phyloP scores from a whole-genome alignment of 2,797 vertebrate species.

The Lepilemur septentrionalis region DNA sequence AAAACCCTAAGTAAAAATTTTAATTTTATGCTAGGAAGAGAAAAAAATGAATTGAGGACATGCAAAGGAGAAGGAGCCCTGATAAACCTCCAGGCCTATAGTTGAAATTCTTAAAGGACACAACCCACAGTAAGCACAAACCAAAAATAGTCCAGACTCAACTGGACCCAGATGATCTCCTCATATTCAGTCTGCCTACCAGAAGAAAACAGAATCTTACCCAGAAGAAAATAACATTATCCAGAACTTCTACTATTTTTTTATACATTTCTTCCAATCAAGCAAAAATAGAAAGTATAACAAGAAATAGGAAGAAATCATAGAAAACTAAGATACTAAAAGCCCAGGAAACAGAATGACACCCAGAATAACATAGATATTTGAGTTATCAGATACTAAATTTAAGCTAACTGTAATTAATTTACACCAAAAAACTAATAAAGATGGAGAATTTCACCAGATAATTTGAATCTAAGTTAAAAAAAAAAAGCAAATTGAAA shows the following conservation, averaged over 20 bases:
- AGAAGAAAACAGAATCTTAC: neutral
- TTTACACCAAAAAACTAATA: neutral
- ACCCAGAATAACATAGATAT: neutral
- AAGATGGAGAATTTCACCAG: neutral
- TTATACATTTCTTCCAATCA: neutral
- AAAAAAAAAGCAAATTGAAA: neutral
- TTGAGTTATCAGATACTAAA: neutral
- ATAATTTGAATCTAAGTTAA: neutral
- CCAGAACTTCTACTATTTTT: neutral
- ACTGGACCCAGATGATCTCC: too few relatives aligned
- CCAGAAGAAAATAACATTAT: neutral
- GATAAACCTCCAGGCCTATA: neutral
- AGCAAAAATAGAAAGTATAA: neutral
- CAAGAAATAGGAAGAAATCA: neutral
- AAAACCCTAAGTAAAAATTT: neutral
- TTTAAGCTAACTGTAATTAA: neutral
- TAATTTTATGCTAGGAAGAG: neutral
- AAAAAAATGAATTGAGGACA: neutral
- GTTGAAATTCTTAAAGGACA: neutral
- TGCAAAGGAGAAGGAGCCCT: too few relatives aligned
- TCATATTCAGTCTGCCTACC: neutral
- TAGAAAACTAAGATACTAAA: neutral
- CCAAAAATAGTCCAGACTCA: too few relatives aligned
- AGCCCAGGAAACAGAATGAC: neutral
- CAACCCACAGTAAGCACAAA: neutral